Conservation (phyloP, 2,797 vertebrate genomes). For the Peromyscus attwateri region DNA sequence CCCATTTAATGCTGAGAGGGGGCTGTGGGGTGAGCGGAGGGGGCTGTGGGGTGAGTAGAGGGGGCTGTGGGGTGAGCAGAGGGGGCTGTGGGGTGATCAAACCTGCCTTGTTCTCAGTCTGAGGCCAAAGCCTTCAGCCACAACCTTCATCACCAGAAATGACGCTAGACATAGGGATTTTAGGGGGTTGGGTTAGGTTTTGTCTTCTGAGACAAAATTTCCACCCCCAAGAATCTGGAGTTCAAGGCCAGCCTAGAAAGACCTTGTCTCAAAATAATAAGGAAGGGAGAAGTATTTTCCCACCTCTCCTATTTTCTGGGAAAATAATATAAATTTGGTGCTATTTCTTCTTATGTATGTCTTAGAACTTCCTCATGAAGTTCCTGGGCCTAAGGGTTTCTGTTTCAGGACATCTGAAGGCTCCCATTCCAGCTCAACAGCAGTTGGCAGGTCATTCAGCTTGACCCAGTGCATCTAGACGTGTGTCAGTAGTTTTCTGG, state of each 20-base stretch:
- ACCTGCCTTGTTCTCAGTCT: neutral
- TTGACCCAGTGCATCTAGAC: neutral
- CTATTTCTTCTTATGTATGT: neutral
- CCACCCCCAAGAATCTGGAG: too few relatives aligned
- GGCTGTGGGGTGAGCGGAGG: too few relatives aligned
- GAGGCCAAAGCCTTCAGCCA: neutral
- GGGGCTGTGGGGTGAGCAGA: too few relatives aligned
- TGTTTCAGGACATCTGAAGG: neutral
- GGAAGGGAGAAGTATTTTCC: neutral
- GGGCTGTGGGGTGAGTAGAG: too few relatives aligned
- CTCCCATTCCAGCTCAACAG: neutral
- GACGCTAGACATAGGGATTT: neutral
- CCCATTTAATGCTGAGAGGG: neutral
- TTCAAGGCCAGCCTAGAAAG: neutral
- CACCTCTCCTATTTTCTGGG: neutral
- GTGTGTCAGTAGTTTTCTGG: neutral
- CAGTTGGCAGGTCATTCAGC: neutral
- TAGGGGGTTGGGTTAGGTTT: neutral
- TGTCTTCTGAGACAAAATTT: neutral
- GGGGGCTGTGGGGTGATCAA: neutral
- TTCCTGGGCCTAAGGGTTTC: neutral
- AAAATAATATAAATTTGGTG: neutral
- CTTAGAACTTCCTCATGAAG: slow-evolving; percentile 3
- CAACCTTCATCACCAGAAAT: neutral
- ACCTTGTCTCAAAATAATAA: neutral